Percentiles rank a stretch among this genome's conserved stretches.
Conservation (phyloP, 2,113 vertebrate genomes). For the Scomber japonicus region DNA sequence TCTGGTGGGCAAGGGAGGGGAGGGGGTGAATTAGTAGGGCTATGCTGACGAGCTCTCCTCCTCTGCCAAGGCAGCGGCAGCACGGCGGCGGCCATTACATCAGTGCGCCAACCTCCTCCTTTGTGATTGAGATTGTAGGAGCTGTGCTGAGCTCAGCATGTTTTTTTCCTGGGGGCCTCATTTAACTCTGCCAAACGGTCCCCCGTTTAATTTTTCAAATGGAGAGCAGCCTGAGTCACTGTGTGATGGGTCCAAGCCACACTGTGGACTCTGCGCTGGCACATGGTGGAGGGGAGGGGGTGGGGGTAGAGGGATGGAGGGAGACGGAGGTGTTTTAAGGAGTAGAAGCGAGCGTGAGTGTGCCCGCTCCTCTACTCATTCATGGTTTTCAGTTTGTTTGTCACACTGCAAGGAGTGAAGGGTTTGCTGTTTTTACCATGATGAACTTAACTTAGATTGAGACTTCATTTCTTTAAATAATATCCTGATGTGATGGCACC, state of each 20-base stretch:
- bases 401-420: not conserved
- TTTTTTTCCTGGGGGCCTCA: slow-evolving; percentile 77
- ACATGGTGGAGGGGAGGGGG: not conserved
- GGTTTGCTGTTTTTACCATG: not conserved
- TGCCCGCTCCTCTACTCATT: slow-evolving; percentile 26
- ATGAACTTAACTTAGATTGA: not conserved
- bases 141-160: slow-evolving; percentile 82
- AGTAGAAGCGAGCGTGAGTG: slow-evolving; percentile 28
- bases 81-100: slow-evolving; percentile 79
- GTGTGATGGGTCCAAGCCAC: slow-evolving; percentile 71
- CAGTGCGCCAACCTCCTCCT: slow-evolving; percentile 75
- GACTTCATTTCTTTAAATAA: not conserved
- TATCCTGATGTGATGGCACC: not conserved
- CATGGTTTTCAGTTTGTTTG: slow-evolving; percentile 36
- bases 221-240: slow-evolving; percentile 84
- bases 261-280: slow-evolving; percentile 25
- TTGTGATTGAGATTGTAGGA: slow-evolving; percentile 82
- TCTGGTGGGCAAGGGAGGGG: not conserved
- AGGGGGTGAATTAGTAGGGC: slow-evolving; percentile 72
- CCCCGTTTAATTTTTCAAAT: slow-evolving; percentile 85
- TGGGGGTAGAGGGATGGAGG: not conserved
- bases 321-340: slow-evolving; percentile 32
- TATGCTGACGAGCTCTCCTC: slow-evolving; percentile 80
- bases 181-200: slow-evolving; percentile 79
- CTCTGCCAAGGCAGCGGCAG: slow-evolving; percentile 80